These are phyloP conservation scores for Polypterus senegalus DNA, from an alignment of 2,113 vertebrate species.

Conservation along the genomic window DNA sequence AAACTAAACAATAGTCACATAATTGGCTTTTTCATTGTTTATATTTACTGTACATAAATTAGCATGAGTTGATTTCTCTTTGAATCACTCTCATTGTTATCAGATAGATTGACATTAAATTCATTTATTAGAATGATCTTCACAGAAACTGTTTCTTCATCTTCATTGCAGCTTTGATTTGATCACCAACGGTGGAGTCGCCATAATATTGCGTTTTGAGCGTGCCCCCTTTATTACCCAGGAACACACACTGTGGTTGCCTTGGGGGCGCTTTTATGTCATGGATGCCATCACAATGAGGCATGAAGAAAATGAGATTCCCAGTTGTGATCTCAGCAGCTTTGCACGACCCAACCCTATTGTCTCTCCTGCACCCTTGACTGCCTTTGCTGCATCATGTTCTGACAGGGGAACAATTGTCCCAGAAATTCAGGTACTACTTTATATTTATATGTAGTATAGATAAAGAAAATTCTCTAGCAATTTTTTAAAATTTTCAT, in stretches of 20 bases:
- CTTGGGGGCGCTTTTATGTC: constrained; percentile 94
- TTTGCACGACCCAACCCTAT: constrained; percentile 81
- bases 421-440: constrained; percentile 85
- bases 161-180: constrained; percentile 76
- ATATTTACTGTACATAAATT: no score
- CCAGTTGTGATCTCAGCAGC: constrained; percentile 93
- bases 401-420: constrained; percentile 70
- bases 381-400: constrained; percentile 81
- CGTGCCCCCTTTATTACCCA: constrained; percentile 93
- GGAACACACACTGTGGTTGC: constrained; percentile 91
- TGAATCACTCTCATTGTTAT: no score
- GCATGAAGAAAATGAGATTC: constrained; percentile 95
- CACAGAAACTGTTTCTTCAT: constrained; percentile 1
- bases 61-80: no score
- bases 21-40: no score
- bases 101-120: no score
- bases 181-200: constrained; percentile 81
- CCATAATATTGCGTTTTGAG: constrained; percentile 79
- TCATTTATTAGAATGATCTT: neutral
- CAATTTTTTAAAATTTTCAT: no score
- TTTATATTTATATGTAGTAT: no score
- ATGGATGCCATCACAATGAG: constrained; percentile 96
- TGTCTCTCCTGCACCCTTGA: constrained; percentile 78
- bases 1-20: no score
- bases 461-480: no score